A percentile compares a stretch with the other conserved stretches of the same genome.
These are phyloP conservation scores for Pollenia labialis DNA, from an alignment of 2,888 invertebrate species.

Conservation along the genomic window DNA sequence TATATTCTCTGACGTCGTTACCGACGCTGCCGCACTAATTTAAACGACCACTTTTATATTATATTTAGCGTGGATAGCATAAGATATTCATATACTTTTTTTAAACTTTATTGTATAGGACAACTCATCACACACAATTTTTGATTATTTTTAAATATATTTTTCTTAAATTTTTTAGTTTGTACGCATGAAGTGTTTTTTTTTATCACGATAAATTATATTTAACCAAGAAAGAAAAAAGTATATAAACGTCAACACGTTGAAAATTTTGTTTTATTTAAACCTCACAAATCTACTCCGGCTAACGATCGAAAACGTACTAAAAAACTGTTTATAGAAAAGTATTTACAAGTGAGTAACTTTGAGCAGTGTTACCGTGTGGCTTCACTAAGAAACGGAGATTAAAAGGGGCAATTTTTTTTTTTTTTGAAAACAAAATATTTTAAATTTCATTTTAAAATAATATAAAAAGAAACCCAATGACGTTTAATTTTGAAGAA, in stretches of 20 bases:
- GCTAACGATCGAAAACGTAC: constrained; percentile 80
- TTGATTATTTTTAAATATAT: constrained; percentile 15
- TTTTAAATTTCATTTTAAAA: neutral
- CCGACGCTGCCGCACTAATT: constrained; percentile 26
- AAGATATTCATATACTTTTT: constrained; percentile 8
- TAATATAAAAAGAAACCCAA: no score
- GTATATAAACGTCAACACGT: constrained; percentile 54
- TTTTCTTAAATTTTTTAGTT: constrained; percentile 14
- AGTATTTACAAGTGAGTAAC: constrained; percentile 58
- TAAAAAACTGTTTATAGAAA: constrained; percentile 68
- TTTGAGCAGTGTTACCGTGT: constrained; percentile 38
- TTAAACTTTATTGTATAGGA: neutral
- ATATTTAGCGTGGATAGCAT: constrained; percentile 56
- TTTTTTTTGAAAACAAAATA: neutral
- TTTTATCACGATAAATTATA: constrained; percentile 3
- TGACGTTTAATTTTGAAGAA: no score
- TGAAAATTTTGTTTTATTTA: constrained; percentile 21
- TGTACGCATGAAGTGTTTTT: constrained; percentile 18
- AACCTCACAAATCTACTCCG: constrained; percentile 75
- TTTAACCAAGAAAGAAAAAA: constrained; percentile 24
- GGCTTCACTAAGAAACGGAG: neutral
- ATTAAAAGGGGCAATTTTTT: neutral
- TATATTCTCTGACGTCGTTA: constrained; percentile 65
- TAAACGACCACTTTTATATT: constrained; percentile 5
- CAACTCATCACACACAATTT: neutral